Base-by-base conservation (phyloP, 2,113 vertebrate genomes). In the Oenanthe melanoleuca region DNA sequence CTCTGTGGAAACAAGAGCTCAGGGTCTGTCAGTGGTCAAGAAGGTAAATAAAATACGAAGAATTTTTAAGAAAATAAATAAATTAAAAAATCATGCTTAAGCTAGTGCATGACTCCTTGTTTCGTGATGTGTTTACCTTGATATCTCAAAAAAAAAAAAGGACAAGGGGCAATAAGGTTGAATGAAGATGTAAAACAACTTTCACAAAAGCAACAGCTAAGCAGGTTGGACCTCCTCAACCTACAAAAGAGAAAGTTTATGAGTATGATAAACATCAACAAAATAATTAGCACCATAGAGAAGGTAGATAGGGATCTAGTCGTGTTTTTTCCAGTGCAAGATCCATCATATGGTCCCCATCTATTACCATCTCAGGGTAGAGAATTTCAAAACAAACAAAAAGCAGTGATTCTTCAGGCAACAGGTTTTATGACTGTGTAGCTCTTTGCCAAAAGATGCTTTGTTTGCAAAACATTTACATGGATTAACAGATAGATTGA, bases 331-430 rank as follows among this genome's bases (percentile, higher is more conserved):
- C 26, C 56, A 64, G 47, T 71, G 64, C 12, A 60, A 64, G 22
- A 73, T 60, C 38, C 37, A 70, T 93, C 50, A 77, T 26, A n/a
- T 82, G 6, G 4, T 47, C 50, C 25, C 8, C 1, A 3, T 84
- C 16, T 69, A 37, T 56, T 79, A 40, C 55, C 7, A 29, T 67
- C 57, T 72, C 23, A 22, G n/a, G 87, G n/a, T 3, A 87, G 44
- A 80, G 63, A 63, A 59, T 66, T 69, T 86, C 22, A 82, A 92
- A 94, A 72, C n/a, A 86, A 91, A 88, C 33, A 89, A 53, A 82
- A 74, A 70, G 5, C 79, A 42, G 20, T 2, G 1, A 66, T 75
- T 89, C 40, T 82, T 82, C 57, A 72, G 56, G 53, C n/a, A 92
- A 49, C 25, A 82, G 19, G 52, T 80, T 93, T 93, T 93, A 69